Evolutionary conservation across 2,113 vertebrate genomes (phyloP).

Genomic region (Serinus canaria): DNA sequence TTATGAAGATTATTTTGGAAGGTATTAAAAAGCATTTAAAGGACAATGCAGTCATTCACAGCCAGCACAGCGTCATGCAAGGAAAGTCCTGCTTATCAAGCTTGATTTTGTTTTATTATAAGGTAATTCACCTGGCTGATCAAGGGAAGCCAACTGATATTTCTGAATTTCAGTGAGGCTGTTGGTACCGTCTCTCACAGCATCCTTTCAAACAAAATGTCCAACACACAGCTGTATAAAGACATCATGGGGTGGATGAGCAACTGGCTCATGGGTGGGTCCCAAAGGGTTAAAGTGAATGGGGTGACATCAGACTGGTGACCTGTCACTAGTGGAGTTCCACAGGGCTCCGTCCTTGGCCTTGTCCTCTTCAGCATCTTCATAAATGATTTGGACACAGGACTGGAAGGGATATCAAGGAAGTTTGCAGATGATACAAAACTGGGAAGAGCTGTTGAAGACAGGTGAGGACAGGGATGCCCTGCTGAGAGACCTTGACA

Average conservation of each 20-base stretch:
- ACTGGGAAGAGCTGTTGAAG: not conserved
- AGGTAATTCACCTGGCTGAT: not conserved
- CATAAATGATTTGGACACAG: accelerated
- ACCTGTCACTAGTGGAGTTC: not conserved
- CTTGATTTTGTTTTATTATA: accelerated
- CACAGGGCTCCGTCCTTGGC: accelerated
- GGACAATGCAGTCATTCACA: not conserved
- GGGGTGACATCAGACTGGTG: not conserved
- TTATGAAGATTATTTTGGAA: not conserved
- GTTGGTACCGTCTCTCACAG: not conserved
- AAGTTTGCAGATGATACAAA: not conserved
- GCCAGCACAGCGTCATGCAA: not conserved
- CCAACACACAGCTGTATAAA: too few species aligned
- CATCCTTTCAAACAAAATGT: not conserved
- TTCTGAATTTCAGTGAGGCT: not conserved
- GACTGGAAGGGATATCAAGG: too few species aligned
- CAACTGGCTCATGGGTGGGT: accelerated
- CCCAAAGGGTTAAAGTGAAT: too few species aligned
- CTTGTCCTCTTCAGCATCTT: not conserved
- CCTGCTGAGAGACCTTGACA: not conserved
- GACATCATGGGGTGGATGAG: not conserved
- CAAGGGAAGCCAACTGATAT: not conserved
- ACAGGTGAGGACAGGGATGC: not conserved
- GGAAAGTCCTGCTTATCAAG: not conserved
- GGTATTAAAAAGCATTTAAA: not conserved